Conservation (phyloP, 2,888 invertebrate species). For the Drosophila parthenogenetica region DNA sequence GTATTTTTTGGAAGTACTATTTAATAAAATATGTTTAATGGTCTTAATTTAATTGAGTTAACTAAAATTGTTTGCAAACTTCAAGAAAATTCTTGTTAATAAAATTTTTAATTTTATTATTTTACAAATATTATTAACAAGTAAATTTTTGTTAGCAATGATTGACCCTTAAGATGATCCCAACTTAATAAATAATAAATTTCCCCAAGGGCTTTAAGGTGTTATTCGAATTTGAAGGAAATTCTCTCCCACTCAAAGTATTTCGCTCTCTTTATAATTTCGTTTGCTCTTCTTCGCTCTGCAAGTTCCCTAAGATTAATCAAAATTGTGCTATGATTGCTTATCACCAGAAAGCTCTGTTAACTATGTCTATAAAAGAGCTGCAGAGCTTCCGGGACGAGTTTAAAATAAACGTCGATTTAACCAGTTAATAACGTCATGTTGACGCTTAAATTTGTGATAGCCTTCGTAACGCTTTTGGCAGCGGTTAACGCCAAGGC, state of each 20-base stretch:
- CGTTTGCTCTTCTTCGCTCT: background rate
- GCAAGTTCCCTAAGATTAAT: constrained; percentile 5
- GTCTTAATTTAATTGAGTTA: no score
- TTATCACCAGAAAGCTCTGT: constrained; percentile 52
- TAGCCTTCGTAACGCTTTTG: constrained; percentile 49
- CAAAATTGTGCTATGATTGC: constrained; percentile 6
- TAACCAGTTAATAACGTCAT: constrained; percentile 20
- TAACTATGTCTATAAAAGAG: constrained; percentile 41
- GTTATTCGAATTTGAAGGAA: background rate
- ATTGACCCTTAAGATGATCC: no score
- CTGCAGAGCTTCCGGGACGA: constrained; percentile 11
- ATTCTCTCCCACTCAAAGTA: constrained; percentile 3
- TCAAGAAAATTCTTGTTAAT: no score
- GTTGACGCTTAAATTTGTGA: constrained; percentile 40
- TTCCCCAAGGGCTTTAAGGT: background rate
- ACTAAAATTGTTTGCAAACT: no score
- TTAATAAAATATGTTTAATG: no score
- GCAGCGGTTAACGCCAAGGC: constrained; percentile 45
- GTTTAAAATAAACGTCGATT: constrained; percentile 22
- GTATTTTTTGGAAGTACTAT: no score
- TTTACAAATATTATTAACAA: no score
- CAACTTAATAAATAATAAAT: no score
- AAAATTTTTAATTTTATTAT: no score
- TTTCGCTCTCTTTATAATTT: background rate
- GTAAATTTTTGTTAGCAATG: no score